Evolutionary conservation across 2,888 invertebrate species (phyloP).

Genomic region (Myathropa florea): DNA sequence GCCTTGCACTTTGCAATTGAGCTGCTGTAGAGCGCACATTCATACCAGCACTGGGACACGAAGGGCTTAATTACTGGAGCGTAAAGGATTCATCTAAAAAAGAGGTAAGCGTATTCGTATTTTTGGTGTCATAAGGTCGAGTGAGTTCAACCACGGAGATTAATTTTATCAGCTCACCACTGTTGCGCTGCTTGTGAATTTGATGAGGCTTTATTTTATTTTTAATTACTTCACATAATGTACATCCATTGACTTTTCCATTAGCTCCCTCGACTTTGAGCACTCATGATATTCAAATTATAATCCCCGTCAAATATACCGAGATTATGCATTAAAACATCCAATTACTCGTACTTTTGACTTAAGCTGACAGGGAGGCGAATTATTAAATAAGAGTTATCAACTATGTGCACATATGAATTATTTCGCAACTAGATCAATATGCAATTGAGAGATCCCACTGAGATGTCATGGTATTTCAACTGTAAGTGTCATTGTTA

Average conservation of each 20-base stretch:
- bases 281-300: neutral
- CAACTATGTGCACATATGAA: too few relatives aligned
- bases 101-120: slow-evolving; percentile 61
- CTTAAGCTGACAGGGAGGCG: too few relatives aligned
- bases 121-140: slow-evolving; percentile 67
- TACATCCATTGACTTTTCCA: neutral
- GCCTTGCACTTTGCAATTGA: slow-evolving; percentile 47
- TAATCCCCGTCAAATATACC: neutral
- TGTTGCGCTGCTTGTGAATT: slow-evolving; percentile 45
- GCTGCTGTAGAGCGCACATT: slow-evolving; percentile 53
- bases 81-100: slow-evolving; percentile 66
- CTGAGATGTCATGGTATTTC: too few relatives aligned
- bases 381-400: too few relatives aligned
- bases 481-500: too few relatives aligned
- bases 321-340: too few relatives aligned
- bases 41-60: slow-evolving; percentile 58
- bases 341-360: too few relatives aligned
- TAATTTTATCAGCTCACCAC: slow-evolving; percentile 50
- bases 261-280: neutral
- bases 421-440: too few relatives aligned
- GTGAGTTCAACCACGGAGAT: slow-evolving; percentile 55
- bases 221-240: neutral
- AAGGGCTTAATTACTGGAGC: slow-evolving; percentile 66
- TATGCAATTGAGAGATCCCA: too few relatives aligned
- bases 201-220: neutral